A percentile compares a stretch with the other conserved stretches of the same genome.
Conservation (phyloP, 2,888 invertebrate species). For the Pteria penguin region DNA sequence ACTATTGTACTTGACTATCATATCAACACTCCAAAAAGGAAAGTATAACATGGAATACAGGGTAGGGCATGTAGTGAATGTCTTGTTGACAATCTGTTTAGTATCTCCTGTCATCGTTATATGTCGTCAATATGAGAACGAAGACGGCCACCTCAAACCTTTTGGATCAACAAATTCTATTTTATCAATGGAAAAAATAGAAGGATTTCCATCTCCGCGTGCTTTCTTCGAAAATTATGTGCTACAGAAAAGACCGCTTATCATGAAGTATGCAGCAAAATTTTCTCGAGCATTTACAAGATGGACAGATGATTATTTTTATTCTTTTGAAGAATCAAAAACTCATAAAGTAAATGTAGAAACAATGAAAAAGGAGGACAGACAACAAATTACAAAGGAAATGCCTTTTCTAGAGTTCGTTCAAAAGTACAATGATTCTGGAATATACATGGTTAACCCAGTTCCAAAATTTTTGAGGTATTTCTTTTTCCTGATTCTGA, state of each 20-base stretch:
- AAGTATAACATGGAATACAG: no score
- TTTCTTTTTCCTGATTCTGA: no score
- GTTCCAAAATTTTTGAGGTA: slow-evolving; percentile 75
- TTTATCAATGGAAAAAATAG: slow-evolving; percentile 60
- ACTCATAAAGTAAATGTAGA: slow-evolving; percentile 69
- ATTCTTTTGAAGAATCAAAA: slow-evolving; percentile 58
- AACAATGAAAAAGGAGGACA: slow-evolving; percentile 76
- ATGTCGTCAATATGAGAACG: slow-evolving; percentile 49
- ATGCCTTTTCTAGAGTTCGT: slow-evolving; percentile 76
- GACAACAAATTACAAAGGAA: slow-evolving; percentile 60
- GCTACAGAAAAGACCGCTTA: slow-evolving; percentile 63
- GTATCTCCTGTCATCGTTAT: no score
- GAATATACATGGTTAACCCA: slow-evolving; percentile 75
- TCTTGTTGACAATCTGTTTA: background rate
- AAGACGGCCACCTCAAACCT: slow-evolving; percentile 69
- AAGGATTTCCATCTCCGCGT: slow-evolving; percentile 64
- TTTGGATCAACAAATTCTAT: slow-evolving; percentile 71
- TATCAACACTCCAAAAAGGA: no score
- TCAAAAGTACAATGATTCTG: slow-evolving; percentile 68
- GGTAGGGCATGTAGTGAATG: background rate
- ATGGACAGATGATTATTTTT: slow-evolving; percentile 78
- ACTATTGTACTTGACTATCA: no score
- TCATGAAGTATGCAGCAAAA: slow-evolving; percentile 71
- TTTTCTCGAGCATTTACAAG: slow-evolving; percentile 66
- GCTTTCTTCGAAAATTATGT: slow-evolving; percentile 73